Percentiles rank a stretch among this genome's conserved stretches.
Evolutionary conservation across 2,113 vertebrate species (phyloP).

Genomic region (Dasyurus viverrinus): DNA sequence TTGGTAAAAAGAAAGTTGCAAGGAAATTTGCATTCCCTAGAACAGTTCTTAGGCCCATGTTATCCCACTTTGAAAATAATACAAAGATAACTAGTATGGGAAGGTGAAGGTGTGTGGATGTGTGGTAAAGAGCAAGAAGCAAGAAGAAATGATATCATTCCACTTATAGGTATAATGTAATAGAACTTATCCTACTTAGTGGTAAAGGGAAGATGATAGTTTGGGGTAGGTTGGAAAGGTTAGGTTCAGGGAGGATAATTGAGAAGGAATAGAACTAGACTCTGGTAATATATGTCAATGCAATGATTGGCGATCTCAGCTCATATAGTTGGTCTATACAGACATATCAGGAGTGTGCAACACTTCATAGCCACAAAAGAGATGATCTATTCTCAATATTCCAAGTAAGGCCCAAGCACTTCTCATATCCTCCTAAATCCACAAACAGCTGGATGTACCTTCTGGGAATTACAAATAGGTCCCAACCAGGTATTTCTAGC

Average conservation of each 20-base stretch:
- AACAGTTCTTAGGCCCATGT: neutral
- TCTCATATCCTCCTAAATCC: neutral
- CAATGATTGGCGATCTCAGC: neutral
- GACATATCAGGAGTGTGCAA: neutral
- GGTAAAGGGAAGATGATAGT: neutral
- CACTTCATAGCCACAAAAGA: neutral
- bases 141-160: neutral
- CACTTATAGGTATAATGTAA: neutral
- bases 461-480: neutral
- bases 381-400: neutral
- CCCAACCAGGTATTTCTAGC: neutral
- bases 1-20: too few species aligned
- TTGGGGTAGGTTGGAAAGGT: neutral
- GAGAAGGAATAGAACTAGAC: neutral
- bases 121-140: neutral
- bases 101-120: neutral
- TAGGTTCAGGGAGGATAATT: neutral
- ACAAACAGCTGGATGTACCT: neutral
- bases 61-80: neutral
- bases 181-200: neutral
- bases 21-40: neutral
- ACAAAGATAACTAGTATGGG: neutral
- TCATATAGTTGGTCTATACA: neutral
- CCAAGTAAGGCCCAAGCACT: neutral
- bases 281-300: too few species aligned